Evolutionary conservation across 2,888 invertebrate genomes (phyloP), one percentile per base, ranked within the genome.

Genomic region (Nineta flava): DNA sequence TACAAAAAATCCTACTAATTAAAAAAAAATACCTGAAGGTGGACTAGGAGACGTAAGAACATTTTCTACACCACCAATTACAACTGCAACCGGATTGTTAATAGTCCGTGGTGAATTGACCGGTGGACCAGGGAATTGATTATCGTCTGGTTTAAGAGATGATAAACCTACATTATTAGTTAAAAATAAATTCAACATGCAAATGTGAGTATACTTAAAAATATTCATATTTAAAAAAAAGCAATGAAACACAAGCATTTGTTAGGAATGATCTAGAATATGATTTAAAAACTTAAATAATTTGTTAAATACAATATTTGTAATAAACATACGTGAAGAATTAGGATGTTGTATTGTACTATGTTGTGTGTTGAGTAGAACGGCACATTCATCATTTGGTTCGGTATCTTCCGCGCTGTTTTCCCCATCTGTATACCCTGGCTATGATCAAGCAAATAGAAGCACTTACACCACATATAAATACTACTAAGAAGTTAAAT

Each of bases 341-440:
- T 16, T 44, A 13, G 32, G 34, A 35, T 46, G 17, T 42, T 48
- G 48, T 15, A 41, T 13, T 13, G 16, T 16, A 21, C 26, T 61
- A 49, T 62, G 61, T 55, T 65, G 63, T 50, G 73, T 70, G 58
- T 74, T 72, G 53, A 83, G 72, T 58, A 83, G 70, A 66, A 80
- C 80, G 53, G 79, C 80, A 62, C 79, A 79, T 65, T 83, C 83
- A 66, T 83, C 82, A 51, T 81, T 80, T 51, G 81, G 75, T 66
- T 82, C 80, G 60, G 72, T 73, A 60, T 79, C 77, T 59, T 77
- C 77, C 57, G 70, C 73, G 61, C 74, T 75, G 58, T 67, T 71
- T 62, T 75, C 71, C 55, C 73, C 77, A 62, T 79, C 77, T 51
- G 76, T 77, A 63, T 75, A 65, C 59, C 69, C 45, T 15, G 40